Evolutionary conservation across 2,797 vertebrate species (phyloP), one percentile per base, ranked within the genome.

Genomic region (Phoxinus dragarum): DNA sequence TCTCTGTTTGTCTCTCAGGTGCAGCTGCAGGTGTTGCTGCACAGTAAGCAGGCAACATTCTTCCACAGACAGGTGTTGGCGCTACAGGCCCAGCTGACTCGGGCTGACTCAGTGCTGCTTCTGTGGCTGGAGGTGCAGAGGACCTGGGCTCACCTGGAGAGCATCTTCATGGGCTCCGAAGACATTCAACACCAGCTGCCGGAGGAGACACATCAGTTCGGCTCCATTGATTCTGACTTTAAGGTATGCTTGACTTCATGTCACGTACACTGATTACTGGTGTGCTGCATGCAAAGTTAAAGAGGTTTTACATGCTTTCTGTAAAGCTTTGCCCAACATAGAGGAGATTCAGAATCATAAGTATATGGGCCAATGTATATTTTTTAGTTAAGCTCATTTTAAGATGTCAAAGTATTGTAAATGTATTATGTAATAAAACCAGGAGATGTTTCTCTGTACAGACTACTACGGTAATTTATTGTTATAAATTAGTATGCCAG

Each of bases 81-180:
- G 3, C 96, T 97, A 94, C 96, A 97, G 89, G 94, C 90, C 90
- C 96, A 94, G 89, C 92, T 97, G 21, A 96, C 94, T 80, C 94
- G 88, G 0, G 89, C 92, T 0, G 96, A 97, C 3, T 92, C 94
- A 0, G 89, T 96, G 81, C 92, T 97, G 81, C 92, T 94, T 9
- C 87, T 96, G 56, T 97, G 97, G 97, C 96, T 96, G 0, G 95
- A 97, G 36, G 96, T 97, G 71, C 96, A 97, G 89, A 91, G 88
- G 31, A 95, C 94, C 0, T 97, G 96, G 96, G 94, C 94, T 73
- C 96, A 97, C 86, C 91, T 97, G 80, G 96, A 97, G 89, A 96
- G 96, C 86, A 96, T 97, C 84, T 97, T 97, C 90, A 94, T 96
- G 14, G 96, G 95, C 59, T 97, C 96, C 0, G 96, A 96, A 69